Evolutionary conservation across 1,140 invertebrate species (phyloP), one percentile per base, ranked within the genome.

Genomic region (Panulirus ornatus): DNA sequence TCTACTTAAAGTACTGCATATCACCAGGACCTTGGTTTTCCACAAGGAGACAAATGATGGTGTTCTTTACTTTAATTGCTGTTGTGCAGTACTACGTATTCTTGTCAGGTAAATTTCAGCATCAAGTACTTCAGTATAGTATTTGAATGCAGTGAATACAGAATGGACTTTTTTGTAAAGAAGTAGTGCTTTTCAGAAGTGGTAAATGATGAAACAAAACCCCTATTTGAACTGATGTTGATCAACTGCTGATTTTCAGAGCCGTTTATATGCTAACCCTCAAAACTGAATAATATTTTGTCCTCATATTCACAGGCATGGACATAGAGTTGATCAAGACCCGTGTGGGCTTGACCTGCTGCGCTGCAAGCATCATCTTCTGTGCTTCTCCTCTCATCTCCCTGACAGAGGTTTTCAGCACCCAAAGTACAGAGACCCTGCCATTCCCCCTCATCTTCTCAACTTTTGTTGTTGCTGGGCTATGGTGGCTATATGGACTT

Each of bases 401-500:
- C 51, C 66, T 88, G 36, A 71, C 47, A 19, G 86, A 88, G n/a
- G 86, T 88, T 14, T 88, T 88, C 76, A 36, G 40, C 3, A 88
- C 86, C 2, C 86, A 88, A 5, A 79, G 76, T 16, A 82, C 76
- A 16, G 78, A 88, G 44, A 38, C 36, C 5, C 76, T 88, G 58
- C 86, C 86, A 9, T 82, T 88, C 42, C 86, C 86, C 1, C 63
- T 88, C n/a, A 88, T 88, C 30, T 70, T 82, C 16, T 44, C 86
- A n/a, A 88, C 86, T 3, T 88, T 82, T 63, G 0, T 88, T 1
- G 63, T 88, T n/a, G n/a, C 78, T 2, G 86, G 86, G 44, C 78
- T 88, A n/a, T 88, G 86, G 86, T 88, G 86, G 78, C 63, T 88
- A 27, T 88, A 88, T 22, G 86, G 86, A n/a, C 38, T 88, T 30